Base-by-base conservation (phyloP, 2,113 vertebrate genomes). In the Motacilla alba region DNA sequence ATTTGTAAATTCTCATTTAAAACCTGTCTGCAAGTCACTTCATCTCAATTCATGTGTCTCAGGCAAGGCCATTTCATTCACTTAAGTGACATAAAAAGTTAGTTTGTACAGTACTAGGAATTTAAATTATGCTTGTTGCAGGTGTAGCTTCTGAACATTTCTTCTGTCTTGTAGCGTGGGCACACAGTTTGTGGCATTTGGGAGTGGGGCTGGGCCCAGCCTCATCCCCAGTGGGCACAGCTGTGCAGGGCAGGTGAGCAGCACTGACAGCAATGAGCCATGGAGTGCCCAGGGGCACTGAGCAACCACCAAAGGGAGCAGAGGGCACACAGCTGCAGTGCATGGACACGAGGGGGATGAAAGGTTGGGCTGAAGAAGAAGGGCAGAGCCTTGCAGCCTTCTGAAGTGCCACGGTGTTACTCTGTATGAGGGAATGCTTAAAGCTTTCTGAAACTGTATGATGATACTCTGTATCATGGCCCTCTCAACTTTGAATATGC, bases 171-270 rank as follows among this genome's bases (percentile, higher is more conserved):
- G 23, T 18, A 18, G 23, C 26, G 58, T 26, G 12, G n/a, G 58
- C 15, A 60, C n/a, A 11, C 10, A 11, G 58, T 37, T 0, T 5
- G n/a, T 60, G n/a, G n/a, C 17, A 1, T 2, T 6, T 60, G 58
- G 2, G 23, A 60, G 58, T 37, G 58, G 58, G 56, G 58, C 58
- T 60, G 58, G 58, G n/a, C 33, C 21, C 23, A 37, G 23, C 58
- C n/a, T 8, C 58, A 60, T 60, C 58, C 58, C 58, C 58, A 60
- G 23, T 26, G 58, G 56, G 58, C 5, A 4, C n/a, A 60, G 58
- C 58, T 60, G 58, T 37, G 58, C 26, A 23, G 6, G 24, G 56
- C 56, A 58, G 56, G 55, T n/a, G 55, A 58, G 33, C 58, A 59
- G 58, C 58, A 59, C 23, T 60, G 58, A 37, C 23, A 60, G 58